phyloP scores from a whole-genome alignment of 1,140 invertebrate genomes.

The Marisa cornuarietis region DNA sequence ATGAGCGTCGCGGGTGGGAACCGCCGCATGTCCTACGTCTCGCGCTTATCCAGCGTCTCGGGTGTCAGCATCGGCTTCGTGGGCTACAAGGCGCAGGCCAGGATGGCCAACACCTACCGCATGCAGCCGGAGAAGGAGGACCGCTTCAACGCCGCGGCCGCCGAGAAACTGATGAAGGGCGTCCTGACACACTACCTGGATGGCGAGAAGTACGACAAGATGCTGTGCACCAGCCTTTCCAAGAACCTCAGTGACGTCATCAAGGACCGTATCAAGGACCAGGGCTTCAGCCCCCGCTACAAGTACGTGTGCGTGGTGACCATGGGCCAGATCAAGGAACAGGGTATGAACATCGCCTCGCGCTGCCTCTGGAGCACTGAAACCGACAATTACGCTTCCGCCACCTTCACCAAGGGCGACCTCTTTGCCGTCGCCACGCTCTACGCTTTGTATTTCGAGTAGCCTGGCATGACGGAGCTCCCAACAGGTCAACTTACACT shows the following conservation, averaged over 20 bases:
- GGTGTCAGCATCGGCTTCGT: constrained; percentile 25
- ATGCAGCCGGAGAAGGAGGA: constrained; percentile 42
- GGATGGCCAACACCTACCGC: constrained; percentile 49
- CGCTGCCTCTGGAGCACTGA: constrained; percentile 61
- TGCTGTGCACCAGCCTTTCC: constrained; percentile 43
- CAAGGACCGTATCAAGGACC: constrained; percentile 54
- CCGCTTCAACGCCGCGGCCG: constrained; percentile 49
- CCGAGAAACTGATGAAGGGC: constrained; percentile 45
- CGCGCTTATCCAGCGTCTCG: constrained; percentile 41
- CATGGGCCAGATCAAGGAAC: constrained; percentile 57
- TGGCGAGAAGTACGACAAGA: constrained; percentile 50
- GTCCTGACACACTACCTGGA: constrained; percentile 50
- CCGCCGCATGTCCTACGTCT: constrained; percentile 50
- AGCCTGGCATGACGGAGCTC: constrained; percentile 5
- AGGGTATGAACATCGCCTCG: constrained; percentile 54
- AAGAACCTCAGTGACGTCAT: constrained; percentile 56
- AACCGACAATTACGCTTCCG: constrained; percentile 59
- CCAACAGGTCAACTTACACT: no score
- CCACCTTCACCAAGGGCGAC: constrained; percentile 48
- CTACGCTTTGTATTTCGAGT: constrained; percentile 63
- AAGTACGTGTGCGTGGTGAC: constrained; percentile 58
- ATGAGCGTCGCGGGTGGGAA: constrained; percentile 35
- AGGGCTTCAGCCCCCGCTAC: constrained; percentile 53
- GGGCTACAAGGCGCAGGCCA: neutral
- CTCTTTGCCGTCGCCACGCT: constrained; percentile 60